phyloP scores from a whole-genome alignment of 2,888 invertebrate species.

The Ochlodes sylvanus region DNA sequence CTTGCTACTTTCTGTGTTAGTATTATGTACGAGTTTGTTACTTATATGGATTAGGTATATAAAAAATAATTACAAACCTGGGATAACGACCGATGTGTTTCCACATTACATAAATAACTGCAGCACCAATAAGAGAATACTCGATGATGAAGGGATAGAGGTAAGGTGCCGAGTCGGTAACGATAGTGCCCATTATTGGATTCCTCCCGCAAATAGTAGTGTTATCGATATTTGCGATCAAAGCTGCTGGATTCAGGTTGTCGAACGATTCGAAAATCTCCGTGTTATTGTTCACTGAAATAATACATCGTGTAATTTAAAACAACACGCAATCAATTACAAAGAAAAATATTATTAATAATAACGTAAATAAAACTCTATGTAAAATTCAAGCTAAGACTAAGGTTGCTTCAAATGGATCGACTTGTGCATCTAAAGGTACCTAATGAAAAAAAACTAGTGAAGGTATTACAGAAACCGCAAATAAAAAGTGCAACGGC shows the following conservation, averaged over 20 bases:
- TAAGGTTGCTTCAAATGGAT: slow-evolving; percentile 31
- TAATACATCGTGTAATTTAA: slow-evolving; percentile 37
- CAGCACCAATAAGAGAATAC: slow-evolving; percentile 97
- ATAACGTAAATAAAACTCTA: slow-evolving; percentile 28
- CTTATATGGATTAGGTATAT: slow-evolving; percentile 12
- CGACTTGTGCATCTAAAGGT: slow-evolving; percentile 41
- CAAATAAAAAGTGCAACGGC: slow-evolving; percentile 78
- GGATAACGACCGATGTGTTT: slow-evolving; percentile 96
- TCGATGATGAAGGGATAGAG: slow-evolving; percentile 98
- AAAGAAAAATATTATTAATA: neutral
- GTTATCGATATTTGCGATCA: slow-evolving; percentile 84
- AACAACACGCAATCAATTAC: neutral
- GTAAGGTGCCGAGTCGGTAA: slow-evolving; percentile 96
- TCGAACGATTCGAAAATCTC: slow-evolving; percentile 85
- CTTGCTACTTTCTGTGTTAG: slow-evolving; percentile 29
- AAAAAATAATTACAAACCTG: slow-evolving; percentile 78
- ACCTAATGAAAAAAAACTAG: slow-evolving; percentile 45
- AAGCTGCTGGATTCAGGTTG: slow-evolving; percentile 84
- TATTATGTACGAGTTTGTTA: slow-evolving; percentile 38
- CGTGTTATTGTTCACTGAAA: slow-evolving; percentile 74
- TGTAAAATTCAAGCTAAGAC: slow-evolving; percentile 35
- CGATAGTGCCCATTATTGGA: slow-evolving; percentile 96
- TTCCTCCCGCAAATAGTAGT: slow-evolving; percentile 90
- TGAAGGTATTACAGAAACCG: slow-evolving; percentile 54
- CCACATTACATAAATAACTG: slow-evolving; percentile 98